Base-by-base conservation (phyloP, 2,888 invertebrate genomes). In the Carabus problematicus region DNA sequence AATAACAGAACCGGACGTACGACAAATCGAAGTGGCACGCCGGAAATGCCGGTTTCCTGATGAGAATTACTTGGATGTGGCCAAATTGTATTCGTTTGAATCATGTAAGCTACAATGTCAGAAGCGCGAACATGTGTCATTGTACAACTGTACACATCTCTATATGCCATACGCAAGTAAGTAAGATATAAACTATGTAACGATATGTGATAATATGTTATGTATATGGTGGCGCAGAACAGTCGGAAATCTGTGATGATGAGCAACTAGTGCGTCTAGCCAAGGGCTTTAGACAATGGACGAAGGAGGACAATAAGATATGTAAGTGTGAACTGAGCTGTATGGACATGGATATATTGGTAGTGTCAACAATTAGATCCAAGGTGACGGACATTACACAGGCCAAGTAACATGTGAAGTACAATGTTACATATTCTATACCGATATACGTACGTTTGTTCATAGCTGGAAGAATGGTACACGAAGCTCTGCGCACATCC, bases 41-140 rank as follows among this genome's bases (percentile, higher is more conserved):
- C 47, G 66, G 39, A 66, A 66, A 66, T 66, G 66, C 19, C 66
- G 66, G 8, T 66, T 66, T 58, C 14, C 66, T 11, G 66, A 66
- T 41, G 66, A 66, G 49, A 66, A 66, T 58, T 18, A 66, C 47
- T 66, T 66, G 41, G 14, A 41, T 11, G 66, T 66, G 3, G 47
- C 66, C n/a, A 58, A 47, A 39, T 45, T n/a, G 11, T 66, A 66
- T 58, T 58, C 66, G 19, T 66, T 40, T 18, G 40, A 58, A 39
- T 55, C 59, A 16, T 66, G 66, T 16, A 66, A 66, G 14, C 18
- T 66, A 14, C 59, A 66, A 41, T 66, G 66, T 40, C 66, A 66
- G 41, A 66, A 66, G 47, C 16, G 58, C 7, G 49, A 18, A 3
- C 66, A 66, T 3, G 9, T 66, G 3, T 18, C 29, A 12, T n/a